Evolutionary conservation across 2,888 invertebrate genomes (phyloP), one percentile per base, ranked within the genome.

Genomic region (Microplitis manilae): DNA sequence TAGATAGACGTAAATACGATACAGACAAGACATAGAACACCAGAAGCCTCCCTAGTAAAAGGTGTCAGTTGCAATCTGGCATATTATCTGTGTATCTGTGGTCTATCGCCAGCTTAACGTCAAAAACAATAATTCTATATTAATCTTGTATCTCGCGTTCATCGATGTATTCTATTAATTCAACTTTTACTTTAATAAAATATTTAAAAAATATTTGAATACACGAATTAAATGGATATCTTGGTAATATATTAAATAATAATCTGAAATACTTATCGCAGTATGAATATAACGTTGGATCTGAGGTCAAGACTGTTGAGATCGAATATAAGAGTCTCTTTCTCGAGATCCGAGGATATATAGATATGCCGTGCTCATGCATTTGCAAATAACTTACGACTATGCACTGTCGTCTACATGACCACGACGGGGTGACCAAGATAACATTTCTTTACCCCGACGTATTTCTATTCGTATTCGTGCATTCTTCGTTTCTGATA

Each of bases 41-140:
- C 64, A 67, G 80, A 83, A 84, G 82, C 81, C 81, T 41, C 78
- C 61, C 59, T 65, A 74, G 65, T 60, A 39, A 76, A 76, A 77
- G 75, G 81, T 80, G 84, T 84, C 83, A 80, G 79, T 82, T 80
- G 79, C 84, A 80, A 82, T 79, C 79, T 79, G 71, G 72, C 79
- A 81, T 83, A 41, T 40, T 41, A 68, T 68, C 40, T 68, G 6
- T 5, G n/a, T 67, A 67, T 67, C n/a, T 65, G 17, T 30, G 6
- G n/a, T 17, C 6, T 6, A 20, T 50, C 50, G 9, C 9, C 50
- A 50, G 50, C 50, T 50, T 50, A 50, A 50, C 50, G 50, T 50
- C 50, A 50, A 50, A 50, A 50, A 50, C 50, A 50, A 50, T 50
- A 50, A 50, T 50, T 50, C 50, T 4, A 50, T 9, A 13, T 50